Percentiles rank a stretch among this genome's conserved stretches.
phyloP scores from a whole-genome alignment of 2,888 invertebrate genomes.

The Mesorhabditis spiculigera region DNA sequence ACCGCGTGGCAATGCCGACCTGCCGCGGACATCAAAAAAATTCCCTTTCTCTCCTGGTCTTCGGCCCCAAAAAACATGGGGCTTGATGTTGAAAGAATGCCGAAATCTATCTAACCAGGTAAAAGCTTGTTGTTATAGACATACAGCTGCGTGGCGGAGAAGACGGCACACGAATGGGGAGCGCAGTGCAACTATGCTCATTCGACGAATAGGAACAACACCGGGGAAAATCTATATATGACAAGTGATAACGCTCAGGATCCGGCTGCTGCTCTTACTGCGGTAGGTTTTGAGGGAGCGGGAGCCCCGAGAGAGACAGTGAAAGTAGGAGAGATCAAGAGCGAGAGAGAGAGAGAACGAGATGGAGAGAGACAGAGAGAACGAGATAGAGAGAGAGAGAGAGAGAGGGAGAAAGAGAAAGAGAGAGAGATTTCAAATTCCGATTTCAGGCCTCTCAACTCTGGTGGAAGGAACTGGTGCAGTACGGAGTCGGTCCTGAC shows the following conservation, averaged over 20 bases:
- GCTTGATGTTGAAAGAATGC: no score
- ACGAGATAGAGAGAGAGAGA: no score
- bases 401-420: no score
- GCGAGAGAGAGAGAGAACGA: no score
- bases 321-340: no score
- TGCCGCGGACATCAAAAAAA: no score
- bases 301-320: background rate
- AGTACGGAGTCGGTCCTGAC: background rate
- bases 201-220: background rate
- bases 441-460: background rate
- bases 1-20: no score
- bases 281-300: background rate
- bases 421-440: background rate
- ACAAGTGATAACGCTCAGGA: background rate
- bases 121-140: background rate
- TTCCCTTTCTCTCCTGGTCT: no score
- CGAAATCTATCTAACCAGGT: no score
- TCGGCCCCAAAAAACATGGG: no score
- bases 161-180: background rate
- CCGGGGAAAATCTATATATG: background rate
- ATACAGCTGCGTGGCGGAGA: conserved; percentile 1
- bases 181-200: background rate
- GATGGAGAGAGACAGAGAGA: no score
- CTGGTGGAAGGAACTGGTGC: background rate
- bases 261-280: background rate